Evolutionary conservation across 37 sponge, comb jelly and placozoan species (phyloP), one percentile per base, ranked within the genome.

Genomic region (Haliclona indistincta): DNA sequence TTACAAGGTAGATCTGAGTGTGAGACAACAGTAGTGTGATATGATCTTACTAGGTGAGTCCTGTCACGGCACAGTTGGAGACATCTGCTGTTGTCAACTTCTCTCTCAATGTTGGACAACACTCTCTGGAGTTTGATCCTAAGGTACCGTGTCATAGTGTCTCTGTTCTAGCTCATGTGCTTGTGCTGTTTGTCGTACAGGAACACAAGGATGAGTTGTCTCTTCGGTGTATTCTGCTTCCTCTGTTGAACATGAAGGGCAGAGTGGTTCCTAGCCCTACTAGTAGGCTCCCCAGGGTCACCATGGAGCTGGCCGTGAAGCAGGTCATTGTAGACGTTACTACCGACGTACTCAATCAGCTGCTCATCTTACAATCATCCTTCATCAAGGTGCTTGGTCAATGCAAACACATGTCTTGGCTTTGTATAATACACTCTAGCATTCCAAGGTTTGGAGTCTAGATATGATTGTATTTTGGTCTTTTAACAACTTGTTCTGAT

Each of bases 261-360:
- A 41, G 38, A 3, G 36, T 90, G 36, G 40, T 38, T 15, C 54
- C 68, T 35, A 20, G 73, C 0, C 58, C 26, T 20, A 36, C 41
- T 32, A 81, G 52, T 22, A 56, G 45, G 58, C 36, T 73, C 2
- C 86, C 81, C 2, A 41, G 34, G 15, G 63, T 80, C 23, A 41
- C 78, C 26, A 10, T 85, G 2, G 68, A 77, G 33, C 42, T 90
- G 44, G 23, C 64, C 52, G 42, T 90, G 39, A 75, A 90, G 67
- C 63, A 71, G 43, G 63, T 90, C 25, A 76, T 81, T 23, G 65
- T 90, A 38, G 86, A 90, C 45, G 60, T 90, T 19, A 84, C 86
- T 0, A 90, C 91, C 1, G 86, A 90, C 54, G 77, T 81, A 28
- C 71, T 90, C 29, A 90, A 90, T 56, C 91, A 90, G 44, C 67